Base-by-base conservation (phyloP, 2,888 invertebrate genomes). In the Anagyrus pseudococci region DNA sequence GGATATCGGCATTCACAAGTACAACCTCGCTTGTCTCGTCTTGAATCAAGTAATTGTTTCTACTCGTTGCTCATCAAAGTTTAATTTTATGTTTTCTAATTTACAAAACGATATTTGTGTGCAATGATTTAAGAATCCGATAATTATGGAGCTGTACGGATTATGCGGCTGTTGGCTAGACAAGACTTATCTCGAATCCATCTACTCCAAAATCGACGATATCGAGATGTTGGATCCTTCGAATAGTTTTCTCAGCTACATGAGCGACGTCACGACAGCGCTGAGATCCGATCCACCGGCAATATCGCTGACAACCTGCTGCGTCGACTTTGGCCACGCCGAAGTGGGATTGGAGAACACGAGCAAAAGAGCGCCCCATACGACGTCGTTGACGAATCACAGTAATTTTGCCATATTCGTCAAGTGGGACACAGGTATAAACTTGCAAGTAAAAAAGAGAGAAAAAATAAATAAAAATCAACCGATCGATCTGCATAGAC, bases 21-120 rank as follows among this genome's bases (percentile, higher is more conserved):
- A 76, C 58, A 62, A 74, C 46, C 65, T 83, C 17, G 59, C 71
- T n/a, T 78, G 79, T 64, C 69, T 82, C 40, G 70, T 82, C 44
- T 70, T 76, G 37, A 70, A 82, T 65, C 79, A 80, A 64, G 83
- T 83, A 78, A 74, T 75, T 71, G n/a, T n/a, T n/a, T n/a, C n/a
- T 48, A 50, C 3, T 15, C 43, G 23, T n/a, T 10, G 25, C 25
- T 17, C 23, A 43, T 2, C n/a, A 25, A 23, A 22, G 46, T 19
- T 10, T 20, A 20, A 48, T 26, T 26, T 43, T n/a, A n/a, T 29
- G 19, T 44, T 44, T 17, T 46, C 40, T 15, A 48, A n/a, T n/a
- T 44, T 22, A 7, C 29, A 26, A 48, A 47, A 8, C 15, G 1
- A 2, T 20, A 22, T 1, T 23, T n/a, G n/a, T n/a, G n/a, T n/a